phyloP scores from a whole-genome alignment of 2,113 vertebrate genomes.

The Daphoenositta chrysoptera region DNA sequence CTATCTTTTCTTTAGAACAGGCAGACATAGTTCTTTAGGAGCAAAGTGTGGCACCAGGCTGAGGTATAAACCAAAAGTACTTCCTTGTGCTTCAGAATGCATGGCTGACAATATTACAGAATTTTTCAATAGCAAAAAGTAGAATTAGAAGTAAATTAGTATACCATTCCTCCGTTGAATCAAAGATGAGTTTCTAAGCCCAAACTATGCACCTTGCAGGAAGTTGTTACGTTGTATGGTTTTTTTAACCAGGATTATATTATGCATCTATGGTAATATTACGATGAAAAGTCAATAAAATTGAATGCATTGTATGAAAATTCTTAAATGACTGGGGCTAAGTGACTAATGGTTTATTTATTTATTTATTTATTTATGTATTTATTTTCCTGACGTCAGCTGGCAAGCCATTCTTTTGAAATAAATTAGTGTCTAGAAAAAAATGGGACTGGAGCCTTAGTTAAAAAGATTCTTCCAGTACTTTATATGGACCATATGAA shows the following conservation, averaged over 20 bases:
- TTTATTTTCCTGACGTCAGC: neutral
- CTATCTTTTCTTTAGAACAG: neutral
- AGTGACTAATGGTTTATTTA: neutral
- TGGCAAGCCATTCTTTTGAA: neutral
- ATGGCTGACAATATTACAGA: neutral
- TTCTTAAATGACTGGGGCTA: neutral
- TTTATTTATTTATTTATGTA: neutral
- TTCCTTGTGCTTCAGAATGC: neutral
- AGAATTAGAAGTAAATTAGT: neutral
- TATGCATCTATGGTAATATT: neutral
- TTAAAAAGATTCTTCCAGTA: neutral
- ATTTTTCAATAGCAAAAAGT: neutral
- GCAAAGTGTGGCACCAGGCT: neutral
- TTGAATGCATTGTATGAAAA: neutral
- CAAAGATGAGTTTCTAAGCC: neutral
- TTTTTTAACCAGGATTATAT: neutral
- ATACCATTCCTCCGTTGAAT: neutral
- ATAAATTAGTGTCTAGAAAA: neutral
- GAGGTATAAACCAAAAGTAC: neutral
- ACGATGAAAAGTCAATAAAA: neutral
- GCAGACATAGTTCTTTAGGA: neutral
- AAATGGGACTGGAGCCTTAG: neutral
- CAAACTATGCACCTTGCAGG: neutral
- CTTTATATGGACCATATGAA: neutral
- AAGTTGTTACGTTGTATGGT: neutral